Base-by-base conservation (phyloP, 2,113 vertebrate genomes). In the Pachypanchax playfairii region DNA sequence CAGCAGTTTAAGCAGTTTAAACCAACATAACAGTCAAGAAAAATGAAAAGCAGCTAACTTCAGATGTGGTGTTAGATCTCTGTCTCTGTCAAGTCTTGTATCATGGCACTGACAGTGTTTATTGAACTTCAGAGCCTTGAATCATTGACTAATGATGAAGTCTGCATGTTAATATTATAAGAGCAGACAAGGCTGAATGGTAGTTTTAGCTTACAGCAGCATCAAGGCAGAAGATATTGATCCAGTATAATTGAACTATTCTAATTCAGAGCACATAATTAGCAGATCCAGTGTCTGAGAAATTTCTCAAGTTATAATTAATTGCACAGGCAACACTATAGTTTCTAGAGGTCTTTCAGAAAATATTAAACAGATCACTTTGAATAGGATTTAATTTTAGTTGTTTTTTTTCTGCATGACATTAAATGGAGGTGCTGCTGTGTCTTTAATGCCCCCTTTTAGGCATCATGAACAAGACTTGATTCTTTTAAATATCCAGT, bases 141-240 rank as follows among this genome's bases (percentile, higher is more conserved):
- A 58, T 74, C 51, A 58, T 69, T 74, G 77, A 83, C 76, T 83
- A 79, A 90, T 83, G 82, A 80, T 68, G 68, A 78, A 75, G 80
- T 17, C 66, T 71, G 75, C 65, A 59, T 72, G 69, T 73, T 88
- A 86, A 87, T 88, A 59, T 75, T 58, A 90, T 90, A 84, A 89
- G 79, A 70, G 62, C 75, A 70, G 77, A 61, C 49, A 55, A 13
- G 31, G 48, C 41, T 79, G 67, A 77, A 53, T 12, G 49, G 39
- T 4, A 49, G 83, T 88, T 80, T 88, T 77, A 75, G 42, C 60
- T 88, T 85, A 72, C 74, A 66, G 81, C 81, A 83, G 84, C 88
- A 84, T 82, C 70, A 85, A 48, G 75, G 84, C 50, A 74, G 69
- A 75, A 77, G 50, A 51, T 84, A 90, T 88, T 51, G 89, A 90